A percentile compares a stretch with the other conserved stretches of the same genome.
Evolutionary conservation across 2,888 invertebrate species (phyloP).

Genomic region (Trachelus stipa): DNA sequence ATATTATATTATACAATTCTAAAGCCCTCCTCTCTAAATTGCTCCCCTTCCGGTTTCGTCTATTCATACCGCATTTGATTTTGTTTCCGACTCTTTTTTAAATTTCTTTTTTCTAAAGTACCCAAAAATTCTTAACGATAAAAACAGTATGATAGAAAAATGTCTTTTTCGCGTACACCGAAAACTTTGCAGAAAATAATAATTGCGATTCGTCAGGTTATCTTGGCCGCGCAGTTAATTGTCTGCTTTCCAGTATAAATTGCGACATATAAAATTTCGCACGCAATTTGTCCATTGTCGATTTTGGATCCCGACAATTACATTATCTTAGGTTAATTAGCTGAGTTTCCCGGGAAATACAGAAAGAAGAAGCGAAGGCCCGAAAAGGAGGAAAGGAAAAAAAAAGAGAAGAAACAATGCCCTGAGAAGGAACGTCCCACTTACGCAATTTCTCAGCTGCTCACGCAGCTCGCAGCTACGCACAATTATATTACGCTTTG

Average conservation of each 20-base stretch:
- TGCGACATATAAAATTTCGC: not conserved
- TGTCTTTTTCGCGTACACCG: not conserved
- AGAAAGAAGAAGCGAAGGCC: not conserved
- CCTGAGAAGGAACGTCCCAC: slow-evolving; percentile 33
- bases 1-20: slow-evolving; percentile 33
- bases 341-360: slow-evolving; percentile 24
- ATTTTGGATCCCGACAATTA: slow-evolving; percentile 32
- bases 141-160: not conserved
- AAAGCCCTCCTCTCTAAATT: not conserved
- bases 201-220: slow-evolving; percentile 14
- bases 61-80: not conserved
- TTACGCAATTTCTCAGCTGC: slow-evolving; percentile 39
- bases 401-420: slow-evolving; percentile 29
- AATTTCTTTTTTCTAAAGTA: slow-evolving; percentile 2
- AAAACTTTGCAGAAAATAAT: slow-evolving; percentile 17
- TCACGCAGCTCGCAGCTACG: slow-evolving; percentile 30
- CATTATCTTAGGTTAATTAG: slow-evolving; percentile 28
- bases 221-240: slow-evolving; percentile 3
- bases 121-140: slow-evolving; percentile 2
- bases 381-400: not conserved
- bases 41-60: not conserved
- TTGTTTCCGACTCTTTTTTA: not conserved
- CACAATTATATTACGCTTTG: slow-evolving; percentile 34
- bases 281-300: slow-evolving; percentile 30
- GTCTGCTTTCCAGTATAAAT: not conserved